Percentiles rank a stretch among this genome's conserved stretches.
These are phyloP conservation scores for Lordiphosa fenestrarum DNA, from an alignment of 2,888 invertebrate species.

Conservation along the genomic window DNA sequence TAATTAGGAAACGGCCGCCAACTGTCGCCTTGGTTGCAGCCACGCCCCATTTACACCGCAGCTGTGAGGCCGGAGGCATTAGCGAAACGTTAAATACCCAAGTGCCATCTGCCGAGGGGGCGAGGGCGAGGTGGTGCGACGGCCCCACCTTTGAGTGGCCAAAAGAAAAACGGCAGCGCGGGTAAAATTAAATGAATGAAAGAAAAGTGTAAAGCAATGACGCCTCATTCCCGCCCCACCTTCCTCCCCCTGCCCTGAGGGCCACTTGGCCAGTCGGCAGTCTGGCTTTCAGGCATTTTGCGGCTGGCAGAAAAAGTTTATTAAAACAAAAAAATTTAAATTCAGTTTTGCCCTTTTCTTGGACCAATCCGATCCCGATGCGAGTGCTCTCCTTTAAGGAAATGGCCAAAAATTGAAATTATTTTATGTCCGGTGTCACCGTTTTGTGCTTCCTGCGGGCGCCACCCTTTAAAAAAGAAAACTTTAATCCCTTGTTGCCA, in stretches of 20 bases:
- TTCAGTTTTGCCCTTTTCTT: conserved; percentile 60
- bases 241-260: conserved; percentile 15
- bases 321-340: conserved; percentile 74
- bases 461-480: conserved; percentile 41
- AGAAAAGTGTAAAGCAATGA: conserved; percentile 71
- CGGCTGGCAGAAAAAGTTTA: conserved; percentile 63
- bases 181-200: conserved; percentile 71
- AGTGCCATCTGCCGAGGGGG: conserved; percentile 67
- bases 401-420: conserved; percentile 73
- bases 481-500: conserved; percentile 48
- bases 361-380: conserved; percentile 23
- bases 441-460: conserved; percentile 50
- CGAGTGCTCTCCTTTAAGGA: conserved; percentile 50
- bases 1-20: conserved; percentile 78
- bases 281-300: conserved; percentile 49
- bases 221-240: conserved; percentile 49
- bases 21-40: conserved; percentile 70
- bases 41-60: conserved; percentile 73
- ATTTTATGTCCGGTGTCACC: conserved; percentile 75
- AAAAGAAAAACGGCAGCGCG: conserved; percentile 28
- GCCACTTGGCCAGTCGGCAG: conserved; percentile 17
- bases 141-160: conserved; percentile 20
- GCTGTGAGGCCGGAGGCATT: conserved; percentile 57
- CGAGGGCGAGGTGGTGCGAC: not conserved
- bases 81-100: conserved; percentile 72